Percentiles rank a stretch among this genome's conserved stretches.
These are phyloP conservation scores for Drosophila ambigua DNA, from an alignment of 1,140 invertebrate species.

Conservation along the genomic window DNA sequence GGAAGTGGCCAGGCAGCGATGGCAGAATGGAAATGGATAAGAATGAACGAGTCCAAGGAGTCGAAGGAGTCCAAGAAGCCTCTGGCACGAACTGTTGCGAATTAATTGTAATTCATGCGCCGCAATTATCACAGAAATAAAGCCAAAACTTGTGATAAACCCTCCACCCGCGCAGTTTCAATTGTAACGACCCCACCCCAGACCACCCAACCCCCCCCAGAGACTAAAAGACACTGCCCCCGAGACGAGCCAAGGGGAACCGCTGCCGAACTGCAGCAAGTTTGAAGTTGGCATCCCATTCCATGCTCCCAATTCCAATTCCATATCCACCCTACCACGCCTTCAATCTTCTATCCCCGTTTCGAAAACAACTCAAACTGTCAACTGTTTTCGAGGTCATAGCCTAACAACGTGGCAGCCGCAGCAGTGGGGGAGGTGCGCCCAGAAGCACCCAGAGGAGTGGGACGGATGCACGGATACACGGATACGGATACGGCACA, in stretches of 20 bases:
- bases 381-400: constrained; percentile 78
- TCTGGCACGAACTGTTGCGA: constrained; percentile 74
- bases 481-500: neutral
- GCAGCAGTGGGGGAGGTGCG: constrained; percentile 3
- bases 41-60: neutral
- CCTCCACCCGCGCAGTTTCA: too few relatives aligned
- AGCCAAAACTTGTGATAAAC: too few relatives aligned
- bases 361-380: constrained; percentile 72
- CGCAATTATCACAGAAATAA: constrained; percentile 77
- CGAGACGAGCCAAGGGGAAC: neutral
- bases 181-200: constrained; percentile 4
- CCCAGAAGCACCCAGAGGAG: neutral
- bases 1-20: too few relatives aligned
- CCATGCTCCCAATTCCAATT: neutral
- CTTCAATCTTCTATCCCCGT: constrained; percentile 23
- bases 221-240: neutral
- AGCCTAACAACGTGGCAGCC: constrained; percentile 67
- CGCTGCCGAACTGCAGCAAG: constrained; percentile 19
- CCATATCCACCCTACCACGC: too few relatives aligned
- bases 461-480: constrained; percentile 4
- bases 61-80: constrained; percentile 16
- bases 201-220: neutral
- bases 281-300: constrained; percentile 29
- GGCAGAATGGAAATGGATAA: constrained; percentile 11
- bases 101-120: constrained; percentile 82